Evolutionary conservation across 92 coral and sea anemone genomes (phyloP).

Genomic region (Desmophyllum pertusum): DNA sequence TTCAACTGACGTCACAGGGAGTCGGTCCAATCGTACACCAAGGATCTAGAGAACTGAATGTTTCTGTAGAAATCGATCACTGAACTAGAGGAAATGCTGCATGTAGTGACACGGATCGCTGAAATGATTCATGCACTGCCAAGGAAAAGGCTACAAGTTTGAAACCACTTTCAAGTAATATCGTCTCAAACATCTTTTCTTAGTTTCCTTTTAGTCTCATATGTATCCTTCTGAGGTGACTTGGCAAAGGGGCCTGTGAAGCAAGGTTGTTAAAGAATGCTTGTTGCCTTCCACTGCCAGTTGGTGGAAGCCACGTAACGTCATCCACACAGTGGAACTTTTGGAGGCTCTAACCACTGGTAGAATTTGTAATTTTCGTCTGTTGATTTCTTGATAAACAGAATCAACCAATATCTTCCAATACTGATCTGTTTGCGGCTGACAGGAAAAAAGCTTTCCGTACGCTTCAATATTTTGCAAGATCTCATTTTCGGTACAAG

Average conservation of each 20-base stretch:
- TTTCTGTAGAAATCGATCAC: constrained; percentile 60
- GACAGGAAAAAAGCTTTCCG: constrained; percentile 47
- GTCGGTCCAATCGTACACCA: constrained; percentile 48
- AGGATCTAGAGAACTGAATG: constrained; percentile 20
- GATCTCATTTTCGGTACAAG: constrained; percentile 6
- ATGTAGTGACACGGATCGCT: constrained; percentile 35
- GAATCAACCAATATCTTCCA: constrained; percentile 68
- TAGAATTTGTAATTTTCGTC: constrained; percentile 2
- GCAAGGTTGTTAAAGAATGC: constrained; percentile 54
- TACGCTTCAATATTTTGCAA: constrained; percentile 32
- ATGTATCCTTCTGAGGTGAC: neutral
- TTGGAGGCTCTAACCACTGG: constrained; percentile 30
- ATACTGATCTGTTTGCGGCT: constrained; percentile 8
- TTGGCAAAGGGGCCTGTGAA: neutral
- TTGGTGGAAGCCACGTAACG: constrained; percentile 55
- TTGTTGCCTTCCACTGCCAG: constrained; percentile 21
- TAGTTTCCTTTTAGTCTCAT: neutral
- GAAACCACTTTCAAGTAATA: constrained; percentile 65
- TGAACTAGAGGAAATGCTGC: constrained; percentile 34
- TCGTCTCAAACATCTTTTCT: constrained; percentile 19
- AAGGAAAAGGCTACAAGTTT: constrained; percentile 64
- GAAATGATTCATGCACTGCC: constrained; percentile 33
- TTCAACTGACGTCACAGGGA: constrained; percentile 32
- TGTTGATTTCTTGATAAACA: constrained; percentile 46
- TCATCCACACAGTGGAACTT: neutral